Base-by-base conservation (phyloP, 2,113 vertebrate species). In the Hyla sarda region DNA sequence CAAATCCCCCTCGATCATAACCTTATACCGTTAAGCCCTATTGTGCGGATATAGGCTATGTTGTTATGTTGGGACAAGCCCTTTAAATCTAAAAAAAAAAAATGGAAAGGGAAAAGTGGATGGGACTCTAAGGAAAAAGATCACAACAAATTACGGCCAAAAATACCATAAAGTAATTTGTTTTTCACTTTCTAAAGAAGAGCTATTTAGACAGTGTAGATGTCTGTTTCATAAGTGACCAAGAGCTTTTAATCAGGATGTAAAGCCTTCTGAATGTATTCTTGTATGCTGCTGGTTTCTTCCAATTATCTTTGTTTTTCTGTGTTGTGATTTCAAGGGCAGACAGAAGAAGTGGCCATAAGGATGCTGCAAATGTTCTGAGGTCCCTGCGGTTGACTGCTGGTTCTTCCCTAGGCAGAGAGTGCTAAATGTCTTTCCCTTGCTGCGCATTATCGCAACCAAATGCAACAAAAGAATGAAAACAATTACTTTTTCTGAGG, bases 401-500 rank as follows among this genome's bases (percentile, higher is more conserved):
- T 60, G 50, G 47, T 52, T 54, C 25, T 79, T 54, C 52, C 13
- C n/a, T 28, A 69, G 30, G 74, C 47, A 71, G 58, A 65, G 76
- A 73, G 60, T 41, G 25, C 32, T 54, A 72, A 86, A 58, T 72
- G 76, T 60, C 32, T 86, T 86, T 54, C 77, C 65, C 84, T 80
- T 11, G 25, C 76, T 86, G 65, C 54, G 76, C 23, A 72, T 81
- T 81, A 86, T 72, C n/a, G 16, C 48, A 72, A 73, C 10, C 69
- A 72, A 81, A 81, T 80, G 50, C 32, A 80, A 72, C 47, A 86
- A 30, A 81, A 56, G 75, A 71, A 79, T 12, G 17, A 73, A 80
- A 86, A 80, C 84, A 86, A 86, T 86, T 80, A 86, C 84, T 80
- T 72, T 81, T 86, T 58, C 84, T 10, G 76, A 58, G 65, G 84